Evolutionary conservation across 2,888 invertebrate species (phyloP).

Genomic region (Crocallis elinguaria): DNA sequence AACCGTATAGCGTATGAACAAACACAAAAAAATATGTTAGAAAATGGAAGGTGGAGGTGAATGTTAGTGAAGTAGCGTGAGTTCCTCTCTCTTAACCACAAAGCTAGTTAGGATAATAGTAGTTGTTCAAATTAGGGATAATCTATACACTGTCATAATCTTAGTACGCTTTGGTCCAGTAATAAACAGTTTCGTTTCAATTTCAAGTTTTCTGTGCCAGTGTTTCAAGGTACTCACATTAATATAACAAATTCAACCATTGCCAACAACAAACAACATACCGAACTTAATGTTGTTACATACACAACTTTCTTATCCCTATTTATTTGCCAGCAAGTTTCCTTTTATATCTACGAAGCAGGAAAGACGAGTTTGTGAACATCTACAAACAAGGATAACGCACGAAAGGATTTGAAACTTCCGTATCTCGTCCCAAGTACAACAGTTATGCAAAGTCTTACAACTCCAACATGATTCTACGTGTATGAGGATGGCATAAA

Average conservation of each 20-base stretch:
- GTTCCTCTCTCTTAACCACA: too few species aligned
- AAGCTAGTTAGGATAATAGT: too few species aligned
- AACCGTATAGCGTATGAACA: too few species aligned
- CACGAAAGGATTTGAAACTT: slow-evolving; percentile 48
- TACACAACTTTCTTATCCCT: slow-evolving; percentile 28
- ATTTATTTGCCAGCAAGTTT: slow-evolving; percentile 32
- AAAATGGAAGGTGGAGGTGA: too few species aligned
- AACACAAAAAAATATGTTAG: too few species aligned
- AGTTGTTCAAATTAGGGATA: too few species aligned
- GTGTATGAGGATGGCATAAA: slow-evolving; percentile 1
- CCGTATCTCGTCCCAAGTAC: slow-evolving; percentile 45
- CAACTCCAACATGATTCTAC: slow-evolving; percentile 9
- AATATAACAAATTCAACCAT: background rate
- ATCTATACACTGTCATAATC: too few species aligned
- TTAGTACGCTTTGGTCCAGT: too few species aligned
- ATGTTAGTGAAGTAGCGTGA: too few species aligned
- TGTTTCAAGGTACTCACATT: background rate
- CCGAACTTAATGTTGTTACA: background rate
- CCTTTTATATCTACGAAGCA: slow-evolving; percentile 20
- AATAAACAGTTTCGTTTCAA: too few species aligned
- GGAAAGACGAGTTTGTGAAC: slow-evolving; percentile 34
- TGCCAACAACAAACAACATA: background rate
- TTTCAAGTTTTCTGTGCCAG: background rate
- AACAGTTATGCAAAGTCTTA: slow-evolving; percentile 43
- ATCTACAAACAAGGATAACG: slow-evolving; percentile 34